Conservation (phyloP, 2,797 vertebrate species). For the Gymnothorax reevesii region DNA sequence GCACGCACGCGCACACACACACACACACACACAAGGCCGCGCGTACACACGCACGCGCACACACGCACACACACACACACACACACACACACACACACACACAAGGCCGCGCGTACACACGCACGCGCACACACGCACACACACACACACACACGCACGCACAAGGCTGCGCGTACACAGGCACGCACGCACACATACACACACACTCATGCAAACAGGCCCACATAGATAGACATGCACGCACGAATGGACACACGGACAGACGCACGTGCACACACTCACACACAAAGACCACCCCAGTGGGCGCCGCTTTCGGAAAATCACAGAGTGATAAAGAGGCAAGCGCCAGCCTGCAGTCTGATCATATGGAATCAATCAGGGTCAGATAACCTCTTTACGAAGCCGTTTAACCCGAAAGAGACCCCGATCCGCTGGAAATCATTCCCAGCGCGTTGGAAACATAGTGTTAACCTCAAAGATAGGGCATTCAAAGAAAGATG, state of each 20-base stretch:
- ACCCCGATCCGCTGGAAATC: slow-evolving; percentile 33
- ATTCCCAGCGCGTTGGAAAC: neutral
- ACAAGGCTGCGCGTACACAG: neutral
- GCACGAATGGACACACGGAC: neutral
- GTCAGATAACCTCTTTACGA: slow-evolving; percentile 42
- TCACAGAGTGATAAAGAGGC: slow-evolving; percentile 59
- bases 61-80: slow-evolving; percentile 26
- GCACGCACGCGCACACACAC: neutral
- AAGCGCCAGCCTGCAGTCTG: slow-evolving; percentile 52
- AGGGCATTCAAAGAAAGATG: neutral
- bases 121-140: neutral
- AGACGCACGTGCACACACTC: neutral
- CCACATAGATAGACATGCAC: neutral
- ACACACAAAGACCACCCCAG: slow-evolving; percentile 50
- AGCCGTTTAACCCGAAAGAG: slow-evolving; percentile 36
- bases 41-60: neutral
- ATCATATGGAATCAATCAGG: slow-evolving; percentile 60
- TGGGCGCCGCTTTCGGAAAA: slow-evolving; percentile 56
- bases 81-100: neutral
- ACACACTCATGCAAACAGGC: neutral
- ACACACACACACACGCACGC: neutral
- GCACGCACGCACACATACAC: neutral
- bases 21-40: neutral
- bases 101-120: neutral
- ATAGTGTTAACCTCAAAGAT: too few species aligned